Evolutionary conservation across 2,113 vertebrate genomes (phyloP), one percentile per base, ranked within the genome.

Genomic region (Eulemur macaco): DNA sequence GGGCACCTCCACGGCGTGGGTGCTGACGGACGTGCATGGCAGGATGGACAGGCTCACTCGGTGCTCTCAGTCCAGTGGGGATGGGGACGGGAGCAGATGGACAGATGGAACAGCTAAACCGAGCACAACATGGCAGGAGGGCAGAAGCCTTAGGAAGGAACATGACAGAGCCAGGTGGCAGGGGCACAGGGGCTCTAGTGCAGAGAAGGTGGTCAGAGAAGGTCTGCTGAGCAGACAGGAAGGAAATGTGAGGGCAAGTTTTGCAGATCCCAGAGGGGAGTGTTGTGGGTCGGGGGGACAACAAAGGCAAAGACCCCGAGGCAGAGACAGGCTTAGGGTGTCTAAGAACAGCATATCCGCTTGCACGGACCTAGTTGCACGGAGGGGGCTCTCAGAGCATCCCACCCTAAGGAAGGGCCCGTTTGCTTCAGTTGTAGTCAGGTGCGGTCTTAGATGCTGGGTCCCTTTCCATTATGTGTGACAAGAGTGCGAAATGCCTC

Each of bases 81-180:
- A 3, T 8, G 39, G 7, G 10, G 39, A 15, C 0, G 1, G 17
- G 8, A 1, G 47, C 15, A 3, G 8, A 27, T 0, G 56, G 34
- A 34, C 6, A 6, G 1, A 2, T 0, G 14, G 68, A 18, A 37
- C 14, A 6, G 60, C 0, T 2, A 1, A 8, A 34, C 15, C 27
- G 34, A 15, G n/a, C 6, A 39, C 39, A 17, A 2, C 7, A 1
- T 1, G 1, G 9, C 60, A 3, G 74, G 74, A 68, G 34, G 42
- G n/a, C 27, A 37, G 47, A 42, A 8, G 37, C 31, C 14, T 4
- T 11, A 15, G 21, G 3, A 3, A 4, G n/a, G 20, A 17, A 9
- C 9, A 0, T 12, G 25, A 13, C 4, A 5, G 11, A 27, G 27
- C 0, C 0, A 13, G 39, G 1, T 31, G 47, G 17, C 0, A 0